Evolutionary conservation across 2,888 invertebrate genomes (phyloP).

Genomic region (Axea sp.): DNA sequence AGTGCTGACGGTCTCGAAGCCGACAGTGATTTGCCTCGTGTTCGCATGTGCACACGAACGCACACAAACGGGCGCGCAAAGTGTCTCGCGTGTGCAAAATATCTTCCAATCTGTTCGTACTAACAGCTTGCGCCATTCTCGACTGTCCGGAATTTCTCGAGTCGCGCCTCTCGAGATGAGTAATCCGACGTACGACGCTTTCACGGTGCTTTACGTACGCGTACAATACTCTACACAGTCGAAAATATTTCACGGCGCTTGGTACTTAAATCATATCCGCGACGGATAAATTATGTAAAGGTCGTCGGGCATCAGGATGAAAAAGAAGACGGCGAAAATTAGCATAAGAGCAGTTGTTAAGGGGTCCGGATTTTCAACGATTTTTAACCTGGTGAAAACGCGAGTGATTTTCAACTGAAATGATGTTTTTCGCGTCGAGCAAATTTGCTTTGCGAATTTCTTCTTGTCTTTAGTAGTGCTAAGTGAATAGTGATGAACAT

Average conservation of each 20-base stretch:
- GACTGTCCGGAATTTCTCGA: slow-evolving; percentile 58
- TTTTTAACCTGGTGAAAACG: slow-evolving; percentile 33
- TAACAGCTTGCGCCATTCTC: slow-evolving; percentile 57
- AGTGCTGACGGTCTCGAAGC: slow-evolving; percentile 46
- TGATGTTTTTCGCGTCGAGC: too few species aligned
- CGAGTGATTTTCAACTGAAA: too few species aligned
- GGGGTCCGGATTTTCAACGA: slow-evolving; percentile 8
- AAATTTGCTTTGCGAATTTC: too few species aligned
- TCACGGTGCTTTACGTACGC: slow-evolving; percentile 43
- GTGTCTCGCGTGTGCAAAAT: slow-evolving; percentile 58
- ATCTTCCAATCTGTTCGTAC: slow-evolving; percentile 59
- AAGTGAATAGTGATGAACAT: too few species aligned
- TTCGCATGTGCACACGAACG: slow-evolving; percentile 4
- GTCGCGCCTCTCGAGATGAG: slow-evolving; percentile 60
- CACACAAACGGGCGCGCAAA: slow-evolving; percentile 17
- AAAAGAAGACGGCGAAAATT: slow-evolving; percentile 20
- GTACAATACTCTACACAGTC: slow-evolving; percentile 18
- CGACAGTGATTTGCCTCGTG: slow-evolving; percentile 42
- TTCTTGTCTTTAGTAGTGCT: too few species aligned
- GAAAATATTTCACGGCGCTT: slow-evolving; percentile 40
- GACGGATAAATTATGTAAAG: slow-evolving; percentile 34
- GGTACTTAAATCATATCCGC: slow-evolving; percentile 32
- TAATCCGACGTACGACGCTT: slow-evolving; percentile 57
- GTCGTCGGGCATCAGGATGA: slow-evolving; percentile 22
- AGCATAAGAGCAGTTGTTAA: slow-evolving; percentile 24